phyloP scores from a whole-genome alignment of 2,888 invertebrate species.

The Drosophila histrio region DNA sequence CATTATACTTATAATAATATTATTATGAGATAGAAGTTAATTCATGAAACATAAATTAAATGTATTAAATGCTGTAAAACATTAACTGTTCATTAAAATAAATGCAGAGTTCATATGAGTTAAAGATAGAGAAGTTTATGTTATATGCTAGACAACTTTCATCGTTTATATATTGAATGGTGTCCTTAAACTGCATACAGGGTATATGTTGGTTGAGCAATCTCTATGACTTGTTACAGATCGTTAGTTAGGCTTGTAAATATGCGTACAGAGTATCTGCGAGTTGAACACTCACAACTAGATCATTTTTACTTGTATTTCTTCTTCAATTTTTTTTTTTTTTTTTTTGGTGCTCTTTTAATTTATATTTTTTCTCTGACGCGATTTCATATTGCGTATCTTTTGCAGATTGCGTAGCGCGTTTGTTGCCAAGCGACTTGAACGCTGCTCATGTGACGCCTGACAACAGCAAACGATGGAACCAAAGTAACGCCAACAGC shows the following conservation, averaged over 20 bases:
- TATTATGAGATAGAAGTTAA: too few species aligned
- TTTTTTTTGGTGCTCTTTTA: background rate
- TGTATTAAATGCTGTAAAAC: too few species aligned
- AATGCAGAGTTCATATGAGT: too few species aligned
- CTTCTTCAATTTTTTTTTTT: background rate
- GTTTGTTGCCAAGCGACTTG: slow-evolving; percentile 25
- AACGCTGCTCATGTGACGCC: slow-evolving; percentile 32
- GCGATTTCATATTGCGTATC: slow-evolving; percentile 31
- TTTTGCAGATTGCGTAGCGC: slow-evolving; percentile 31
- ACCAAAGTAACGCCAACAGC: slow-evolving; percentile 9
- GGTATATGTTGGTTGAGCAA: background rate
- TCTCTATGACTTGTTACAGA: too few species aligned
- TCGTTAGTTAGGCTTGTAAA: too few species aligned
- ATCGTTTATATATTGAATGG: background rate
- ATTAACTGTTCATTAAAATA: too few species aligned
- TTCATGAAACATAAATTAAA: too few species aligned
- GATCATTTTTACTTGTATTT: background rate
- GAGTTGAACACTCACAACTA: background rate
- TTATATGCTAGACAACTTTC: too few species aligned
- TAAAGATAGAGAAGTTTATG: too few species aligned
- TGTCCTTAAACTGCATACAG: background rate
- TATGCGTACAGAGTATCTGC: background rate
- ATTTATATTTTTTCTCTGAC: slow-evolving; percentile 8
- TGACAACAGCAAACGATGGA: slow-evolving; percentile 1
- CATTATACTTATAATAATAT: too few species aligned